Percentiles rank a stretch among this genome's conserved stretches.
These are phyloP conservation scores for Cerastoderma edule DNA, from an alignment of 2,888 invertebrate species.

Conservation along the genomic window DNA sequence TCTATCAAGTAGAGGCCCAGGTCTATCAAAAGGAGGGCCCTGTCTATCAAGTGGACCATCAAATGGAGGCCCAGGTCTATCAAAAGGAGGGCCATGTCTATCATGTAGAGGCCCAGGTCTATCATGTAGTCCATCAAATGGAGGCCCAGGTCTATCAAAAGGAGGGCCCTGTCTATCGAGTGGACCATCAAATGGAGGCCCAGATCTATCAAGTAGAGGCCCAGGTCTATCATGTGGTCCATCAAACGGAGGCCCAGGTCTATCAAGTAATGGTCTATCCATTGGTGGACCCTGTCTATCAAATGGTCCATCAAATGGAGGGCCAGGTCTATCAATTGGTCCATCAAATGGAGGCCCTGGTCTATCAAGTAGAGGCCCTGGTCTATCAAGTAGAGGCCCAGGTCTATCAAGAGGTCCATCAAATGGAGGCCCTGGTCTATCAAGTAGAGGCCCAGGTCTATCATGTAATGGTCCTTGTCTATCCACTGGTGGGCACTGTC, in stretches of 20 bases:
- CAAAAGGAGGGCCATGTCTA: constrained; percentile 17
- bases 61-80: constrained; percentile 3
- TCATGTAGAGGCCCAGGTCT: not conserved
- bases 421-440: constrained; percentile 17
- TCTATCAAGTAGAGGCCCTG: constrained; percentile 6
- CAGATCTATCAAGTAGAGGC: constrained; percentile 6
- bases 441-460: not conserved
- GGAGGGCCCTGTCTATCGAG: too few species aligned
- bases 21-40: too few species aligned
- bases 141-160: not conserved
- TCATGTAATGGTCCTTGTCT: not conserved
- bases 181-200: not conserved
- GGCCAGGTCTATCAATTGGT: constrained; percentile 6
- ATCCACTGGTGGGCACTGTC: not conserved
- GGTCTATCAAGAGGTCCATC: not conserved
- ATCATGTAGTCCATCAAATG: not conserved
- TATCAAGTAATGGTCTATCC: constrained; percentile 3
- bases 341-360: constrained; percentile 6
- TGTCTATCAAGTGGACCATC: not conserved
- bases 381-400: constrained; percentile 12
- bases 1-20: too few species aligned
- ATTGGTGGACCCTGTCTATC: not conserved
- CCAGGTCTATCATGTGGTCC: constrained; percentile 9
- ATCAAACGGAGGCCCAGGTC: constrained; percentile 2
- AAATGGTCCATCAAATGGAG: not conserved